These are phyloP conservation scores for Erebia palarica DNA, from an alignment of 2,888 invertebrate genomes.

Conservation along the genomic window DNA sequence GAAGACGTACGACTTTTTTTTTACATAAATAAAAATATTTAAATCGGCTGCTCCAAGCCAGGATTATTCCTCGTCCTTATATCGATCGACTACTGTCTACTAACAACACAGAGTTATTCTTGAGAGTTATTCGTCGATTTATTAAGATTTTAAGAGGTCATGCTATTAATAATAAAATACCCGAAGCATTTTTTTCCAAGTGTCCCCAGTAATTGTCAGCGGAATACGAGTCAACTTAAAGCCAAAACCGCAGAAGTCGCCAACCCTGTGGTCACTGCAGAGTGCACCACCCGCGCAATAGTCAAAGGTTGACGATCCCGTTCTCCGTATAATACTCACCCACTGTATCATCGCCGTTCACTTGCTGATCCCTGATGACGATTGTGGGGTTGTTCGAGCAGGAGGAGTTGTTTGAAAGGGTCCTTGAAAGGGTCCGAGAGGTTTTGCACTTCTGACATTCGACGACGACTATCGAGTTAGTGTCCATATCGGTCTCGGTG, in stretches of 20 bases:
- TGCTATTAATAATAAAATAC: too few relatives aligned
- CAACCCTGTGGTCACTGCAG: constrained; percentile 57
- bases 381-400: constrained; percentile 66
- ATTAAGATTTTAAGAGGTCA: too few relatives aligned
- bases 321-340: constrained; percentile 63
- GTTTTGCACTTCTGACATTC: constrained; percentile 70
- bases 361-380: constrained; percentile 62
- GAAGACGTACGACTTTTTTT: too few relatives aligned
- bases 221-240: constrained; percentile 31
- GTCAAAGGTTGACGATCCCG: constrained; percentile 71
- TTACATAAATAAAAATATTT: too few relatives aligned
- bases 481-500: constrained; percentile 74
- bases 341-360: constrained; percentile 60
- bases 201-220: not conserved
- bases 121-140: too few relatives aligned
- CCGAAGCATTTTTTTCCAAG: not conserved
- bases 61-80: too few relatives aligned
- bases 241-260: constrained; percentile 22
- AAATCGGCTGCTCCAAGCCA: too few relatives aligned
- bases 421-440: constrained; percentile 54
- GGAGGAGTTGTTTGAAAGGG: constrained; percentile 50
- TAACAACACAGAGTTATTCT: too few relatives aligned
- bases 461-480: constrained; percentile 73
- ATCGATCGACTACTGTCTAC: too few relatives aligned
- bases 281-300: constrained; percentile 79